Conservation (phyloP, 2,888 invertebrate species). For the Schrankia costaestrigalis region DNA sequence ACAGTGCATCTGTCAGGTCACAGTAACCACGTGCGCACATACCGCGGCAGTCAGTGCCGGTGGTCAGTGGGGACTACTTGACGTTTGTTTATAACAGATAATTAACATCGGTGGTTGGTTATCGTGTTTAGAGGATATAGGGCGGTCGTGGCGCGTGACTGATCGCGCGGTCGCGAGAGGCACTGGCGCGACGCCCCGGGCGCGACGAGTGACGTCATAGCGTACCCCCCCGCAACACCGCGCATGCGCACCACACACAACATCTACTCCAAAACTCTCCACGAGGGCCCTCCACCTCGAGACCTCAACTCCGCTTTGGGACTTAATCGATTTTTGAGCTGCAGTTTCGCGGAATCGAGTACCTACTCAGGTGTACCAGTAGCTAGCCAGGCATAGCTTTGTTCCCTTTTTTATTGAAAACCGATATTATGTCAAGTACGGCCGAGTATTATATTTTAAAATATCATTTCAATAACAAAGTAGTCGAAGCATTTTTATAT, state of each 20-base stretch:
- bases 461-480: too few relatives aligned
- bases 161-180: conserved; percentile 71
- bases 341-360: conserved; percentile 66
- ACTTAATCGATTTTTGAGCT: conserved; percentile 79
- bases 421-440: conserved; percentile 16
- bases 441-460: conserved; percentile 12
- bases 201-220: conserved; percentile 72
- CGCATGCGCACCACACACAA: conserved; percentile 59
- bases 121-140: conserved; percentile 55
- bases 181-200: conserved; percentile 73
- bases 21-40: conserved; percentile 40
- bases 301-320: conserved; percentile 76
- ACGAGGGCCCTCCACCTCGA: conserved; percentile 74
- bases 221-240: conserved; percentile 61
- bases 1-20: conserved; percentile 35
- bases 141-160: conserved; percentile 70
- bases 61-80: conserved; percentile 28
- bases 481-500: too few relatives aligned
- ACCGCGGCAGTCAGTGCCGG: conserved; percentile 16
- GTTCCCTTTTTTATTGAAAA: conserved; percentile 22
- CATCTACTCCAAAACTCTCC: conserved; percentile 65
- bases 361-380: conserved; percentile 51
- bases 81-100: conserved; percentile 52
- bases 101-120: conserved; percentile 71
- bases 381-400: conserved; percentile 12